Evolutionary conservation across 2,113 vertebrate genomes (phyloP), one percentile per base, ranked within the genome.

Genomic region (Calidris pugnax): DNA sequence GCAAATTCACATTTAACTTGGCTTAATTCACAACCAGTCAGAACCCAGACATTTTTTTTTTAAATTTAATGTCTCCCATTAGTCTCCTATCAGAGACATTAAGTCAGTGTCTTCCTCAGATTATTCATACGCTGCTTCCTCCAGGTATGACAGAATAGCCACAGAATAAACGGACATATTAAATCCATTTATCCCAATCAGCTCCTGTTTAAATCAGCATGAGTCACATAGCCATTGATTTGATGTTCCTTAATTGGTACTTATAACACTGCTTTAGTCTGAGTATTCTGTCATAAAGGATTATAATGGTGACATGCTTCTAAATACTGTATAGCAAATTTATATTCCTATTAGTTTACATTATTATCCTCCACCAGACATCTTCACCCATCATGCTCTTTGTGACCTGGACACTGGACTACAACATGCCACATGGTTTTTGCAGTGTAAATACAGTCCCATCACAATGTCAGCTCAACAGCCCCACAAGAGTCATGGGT

Each of bases 141-240:
- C 91, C 82, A 97, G 97, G 92, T 97, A 96, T 93, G 98, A 97
- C 95, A 97, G 98, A 98, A 98, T 73, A 97, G 94, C 96, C 97
- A 97, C 94, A 95, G 95, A 97, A 91, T 98, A 97, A 93, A 98
- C 97, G 94, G 95, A 97, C 72, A 91, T 95, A 97, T 97, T 97
- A 98, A 98, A 97, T 95, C 96, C 96, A 98, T 97, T 98, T 97
- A 98, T 97, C 98, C 97, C 95, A 98, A 98, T 98, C 97, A 97
- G 93, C 50, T 95, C 93, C 94, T 69, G 47, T 98, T 98, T 97
- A 96, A 98, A 98, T 97, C 96, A 97, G 97, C 57, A 43, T 76
- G 92, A 92, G 90, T 87, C 95, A 93, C 91, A 93, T 80, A 89
- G 80, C 92, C 97, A 97, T 75, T 97, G 96, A 98, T 98, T 97